These are phyloP conservation scores for Drosophila bocqueti DNA, from an alignment of 1,140 invertebrate genomes.

Conservation along the genomic window DNA sequence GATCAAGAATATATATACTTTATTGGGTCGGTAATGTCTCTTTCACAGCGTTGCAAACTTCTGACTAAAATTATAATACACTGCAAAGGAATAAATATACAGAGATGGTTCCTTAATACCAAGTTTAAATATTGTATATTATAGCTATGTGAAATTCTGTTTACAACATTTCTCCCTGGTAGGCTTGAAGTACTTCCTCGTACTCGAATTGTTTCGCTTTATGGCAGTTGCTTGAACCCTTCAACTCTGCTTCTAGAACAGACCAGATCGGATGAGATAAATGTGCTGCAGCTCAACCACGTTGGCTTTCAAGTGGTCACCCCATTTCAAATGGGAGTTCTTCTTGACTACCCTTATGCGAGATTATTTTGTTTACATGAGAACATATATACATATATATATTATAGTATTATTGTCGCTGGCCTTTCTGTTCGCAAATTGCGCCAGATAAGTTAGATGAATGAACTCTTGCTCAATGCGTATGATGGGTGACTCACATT, in stretches of 20 bases:
- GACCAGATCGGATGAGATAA: background rate
- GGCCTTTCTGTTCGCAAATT: slow-evolving; percentile 3
- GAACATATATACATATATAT: slow-evolving; percentile 27
- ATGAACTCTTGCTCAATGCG: slow-evolving; percentile 29
- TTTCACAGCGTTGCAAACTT: too few species aligned
- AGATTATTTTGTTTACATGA: slow-evolving; percentile 70
- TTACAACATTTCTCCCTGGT: background rate
- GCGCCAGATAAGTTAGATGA: slow-evolving; percentile 20
- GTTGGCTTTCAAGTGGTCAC: slow-evolving; percentile 44
- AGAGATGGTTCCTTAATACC: too few species aligned
- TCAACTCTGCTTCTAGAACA: slow-evolving; percentile 9
- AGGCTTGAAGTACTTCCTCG: slow-evolving; percentile 8
- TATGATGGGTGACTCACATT: slow-evolving; percentile 23
- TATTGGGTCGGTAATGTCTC: too few species aligned
- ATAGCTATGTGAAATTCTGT: background rate
- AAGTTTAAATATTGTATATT: background rate
- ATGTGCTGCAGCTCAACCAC: background rate
- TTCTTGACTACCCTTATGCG: slow-evolving; percentile 11
- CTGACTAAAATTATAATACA: too few species aligned
- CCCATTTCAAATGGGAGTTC: slow-evolving; percentile 45
- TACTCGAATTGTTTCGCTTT: slow-evolving; percentile 4
- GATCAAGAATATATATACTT: too few species aligned
- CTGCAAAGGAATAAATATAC: too few species aligned
- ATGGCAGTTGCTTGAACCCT: slow-evolving; percentile 40
- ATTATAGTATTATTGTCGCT: slow-evolving; percentile 13